Conservation (phyloP, 2,113 vertebrate species). For the Cebidichthys violaceus region DNA sequence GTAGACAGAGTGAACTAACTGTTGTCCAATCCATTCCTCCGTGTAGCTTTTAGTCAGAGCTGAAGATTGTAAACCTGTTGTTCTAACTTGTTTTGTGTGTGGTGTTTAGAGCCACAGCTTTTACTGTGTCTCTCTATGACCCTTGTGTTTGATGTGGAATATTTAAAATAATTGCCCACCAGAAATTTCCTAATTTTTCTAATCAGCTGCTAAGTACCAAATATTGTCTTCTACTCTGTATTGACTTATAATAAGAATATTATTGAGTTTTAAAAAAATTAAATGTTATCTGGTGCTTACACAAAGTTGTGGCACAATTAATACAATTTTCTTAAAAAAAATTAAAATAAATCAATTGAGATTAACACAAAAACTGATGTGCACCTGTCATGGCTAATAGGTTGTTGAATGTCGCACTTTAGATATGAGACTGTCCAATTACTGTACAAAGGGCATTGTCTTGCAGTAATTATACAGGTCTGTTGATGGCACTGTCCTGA, state of each 20-base stretch:
- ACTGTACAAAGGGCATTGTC: conserved; percentile 28
- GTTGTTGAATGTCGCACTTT: conserved; percentile 76
- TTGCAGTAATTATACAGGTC: conserved; percentile 45
- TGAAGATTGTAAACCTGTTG: conserved; percentile 32
- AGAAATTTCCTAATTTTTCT: conserved; percentile 26
- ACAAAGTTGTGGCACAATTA: conserved; percentile 25
- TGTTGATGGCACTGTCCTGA: conserved; percentile 46
- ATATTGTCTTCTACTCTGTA: conserved; percentile 1
- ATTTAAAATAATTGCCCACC: conserved; percentile 22
- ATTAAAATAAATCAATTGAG: conserved; percentile 17
- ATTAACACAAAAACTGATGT: conserved; percentile 21
- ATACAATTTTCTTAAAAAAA: neutral
- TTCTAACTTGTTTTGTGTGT: conserved; percentile 41
- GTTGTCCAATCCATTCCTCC: conserved; percentile 41
- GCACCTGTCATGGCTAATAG: conserved; percentile 5
- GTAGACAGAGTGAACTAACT: conserved; percentile 47
- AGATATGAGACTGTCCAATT: conserved; percentile 56
- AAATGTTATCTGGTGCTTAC: conserved; percentile 20
- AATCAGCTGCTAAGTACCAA: conserved; percentile 57
- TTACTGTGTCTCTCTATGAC: conserved; percentile 37
- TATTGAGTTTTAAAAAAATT: neutral
- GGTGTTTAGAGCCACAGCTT: conserved; percentile 31
- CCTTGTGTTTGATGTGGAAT: conserved; percentile 48
- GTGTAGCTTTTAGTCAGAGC: conserved; percentile 41
- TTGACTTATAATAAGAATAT: conserved; percentile 4